Conservation (phyloP, 1,140 invertebrate species). For the Melanaphis sacchari region DNA sequence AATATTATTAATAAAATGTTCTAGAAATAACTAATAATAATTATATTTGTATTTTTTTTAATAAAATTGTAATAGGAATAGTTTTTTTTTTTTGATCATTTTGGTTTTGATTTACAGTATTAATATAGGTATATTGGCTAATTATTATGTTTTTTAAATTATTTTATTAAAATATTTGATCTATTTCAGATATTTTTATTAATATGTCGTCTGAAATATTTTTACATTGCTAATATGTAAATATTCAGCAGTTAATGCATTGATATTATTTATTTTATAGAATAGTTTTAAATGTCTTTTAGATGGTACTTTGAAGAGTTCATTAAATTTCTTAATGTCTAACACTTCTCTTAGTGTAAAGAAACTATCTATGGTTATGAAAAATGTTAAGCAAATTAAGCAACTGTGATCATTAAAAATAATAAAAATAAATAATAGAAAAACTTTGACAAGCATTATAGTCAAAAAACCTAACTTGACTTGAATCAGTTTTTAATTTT, state of each 20-base stretch:
- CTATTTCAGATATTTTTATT: not conserved
- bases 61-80: slow-evolving; percentile 24
- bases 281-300: not conserved
- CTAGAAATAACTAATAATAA: slow-evolving; percentile 1
- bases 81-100: not conserved
- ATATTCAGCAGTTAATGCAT: not conserved
- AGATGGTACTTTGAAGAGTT: not conserved
- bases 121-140: not conserved
- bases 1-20: slow-evolving; percentile 30
- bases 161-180: not conserved
- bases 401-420: not conserved
- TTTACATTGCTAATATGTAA: not conserved
- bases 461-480: not conserved
- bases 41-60: slow-evolving; percentile 19
- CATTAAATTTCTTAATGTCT: not conserved
- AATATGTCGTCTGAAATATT: not conserved
- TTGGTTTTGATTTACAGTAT: not conserved
- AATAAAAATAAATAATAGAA: not conserved
- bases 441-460: not conserved
- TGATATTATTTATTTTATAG: not conserved
- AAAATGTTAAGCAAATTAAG: not conserved
- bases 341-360: no score
- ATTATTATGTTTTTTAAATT: not conserved
- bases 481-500: not conserved
- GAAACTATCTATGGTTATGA: no score